A percentile compares a stretch with the other conserved stretches of the same genome.
phyloP scores from a whole-genome alignment of 30 jellyfish, hydroid and myxozoan genomes.

The Pseudorhiza aurosa region DNA sequence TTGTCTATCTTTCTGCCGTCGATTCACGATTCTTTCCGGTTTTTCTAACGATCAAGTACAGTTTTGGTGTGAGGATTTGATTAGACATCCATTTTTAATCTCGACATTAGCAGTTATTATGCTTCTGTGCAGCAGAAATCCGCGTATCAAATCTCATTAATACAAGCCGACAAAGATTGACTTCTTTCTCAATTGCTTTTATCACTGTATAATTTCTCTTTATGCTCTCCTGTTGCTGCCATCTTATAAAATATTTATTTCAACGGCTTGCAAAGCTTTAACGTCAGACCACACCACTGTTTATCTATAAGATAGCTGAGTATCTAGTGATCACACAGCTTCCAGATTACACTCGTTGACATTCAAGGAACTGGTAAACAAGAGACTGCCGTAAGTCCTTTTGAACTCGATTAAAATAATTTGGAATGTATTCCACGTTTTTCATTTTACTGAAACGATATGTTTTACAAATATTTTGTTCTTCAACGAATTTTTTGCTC shows the following conservation, averaged over 20 bases:
- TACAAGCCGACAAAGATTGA: not conserved
- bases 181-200: not conserved
- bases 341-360: no score
- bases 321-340: no score
- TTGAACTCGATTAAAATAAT: no score
- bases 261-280: not conserved
- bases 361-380: no score
- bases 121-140: not conserved
- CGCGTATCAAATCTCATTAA: not conserved
- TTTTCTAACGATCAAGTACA: not conserved
- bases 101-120: not conserved
- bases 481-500: no score
- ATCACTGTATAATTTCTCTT: not conserved
- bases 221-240: not conserved
- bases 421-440: no score
- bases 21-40: not conserved
- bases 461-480: no score
- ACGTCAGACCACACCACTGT: not conserved
- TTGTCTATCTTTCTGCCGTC: not conserved
- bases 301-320: not conserved
- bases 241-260: not conserved
- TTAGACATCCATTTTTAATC: not conserved
- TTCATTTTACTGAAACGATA: no score
- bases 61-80: not conserved
- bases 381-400: no score